phyloP scores from a whole-genome alignment of 2,797 vertebrate genomes.

The Pipistrellus pygmaeus region DNA sequence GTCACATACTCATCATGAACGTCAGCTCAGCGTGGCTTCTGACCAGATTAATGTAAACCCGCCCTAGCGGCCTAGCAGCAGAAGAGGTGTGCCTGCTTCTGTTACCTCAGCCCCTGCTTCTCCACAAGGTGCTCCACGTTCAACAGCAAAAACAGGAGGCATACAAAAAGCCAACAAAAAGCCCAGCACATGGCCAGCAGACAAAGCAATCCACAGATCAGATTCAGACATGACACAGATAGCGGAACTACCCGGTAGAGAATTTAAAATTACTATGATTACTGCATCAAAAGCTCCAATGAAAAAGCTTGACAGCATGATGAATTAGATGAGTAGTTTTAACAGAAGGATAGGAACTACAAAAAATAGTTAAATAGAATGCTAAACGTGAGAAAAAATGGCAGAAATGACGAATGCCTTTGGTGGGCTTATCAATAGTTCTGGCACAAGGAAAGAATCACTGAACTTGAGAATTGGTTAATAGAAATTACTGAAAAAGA shows the following conservation, averaged over 20 bases:
- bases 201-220: not conserved
- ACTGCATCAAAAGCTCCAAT: not conserved
- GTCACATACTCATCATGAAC: not conserved
- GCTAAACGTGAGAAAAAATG: constrained; percentile 21
- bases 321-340: not conserved
- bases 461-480: not conserved
- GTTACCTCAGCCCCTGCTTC: not conserved
- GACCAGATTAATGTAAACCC: not conserved
- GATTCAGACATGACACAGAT: not conserved
- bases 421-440: not conserved
- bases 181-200: not conserved
- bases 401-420: not conserved
- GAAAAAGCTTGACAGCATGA: not conserved
- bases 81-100: not conserved
- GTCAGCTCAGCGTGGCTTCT: not conserved
- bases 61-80: not conserved
- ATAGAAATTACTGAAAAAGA: not conserved
- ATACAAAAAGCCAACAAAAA: not conserved
- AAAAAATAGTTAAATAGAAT: constrained; percentile 2
- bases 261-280: not conserved
- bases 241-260: not conserved
- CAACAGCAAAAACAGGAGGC: not conserved
- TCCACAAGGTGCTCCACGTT: not conserved
- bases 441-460: not conserved
- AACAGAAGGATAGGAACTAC: not conserved